A percentile compares a stretch with the other conserved stretches of the same genome.
Conservation (phyloP, 2,113 vertebrate species). For the Xiphias gladius region DNA sequence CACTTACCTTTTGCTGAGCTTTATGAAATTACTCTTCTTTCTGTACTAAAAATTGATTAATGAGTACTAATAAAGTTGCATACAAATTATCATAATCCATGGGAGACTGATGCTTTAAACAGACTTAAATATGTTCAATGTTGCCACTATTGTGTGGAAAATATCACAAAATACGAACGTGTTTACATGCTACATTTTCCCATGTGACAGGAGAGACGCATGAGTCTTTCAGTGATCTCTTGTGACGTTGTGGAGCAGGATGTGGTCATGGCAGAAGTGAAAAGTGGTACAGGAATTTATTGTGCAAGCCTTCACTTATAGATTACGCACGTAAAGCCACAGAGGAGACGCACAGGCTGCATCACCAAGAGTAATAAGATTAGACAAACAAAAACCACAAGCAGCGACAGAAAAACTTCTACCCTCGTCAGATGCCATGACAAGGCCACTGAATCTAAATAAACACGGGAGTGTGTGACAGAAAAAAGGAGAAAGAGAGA, state of each 20-base stretch:
- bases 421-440: constrained; percentile 50
- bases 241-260: constrained; percentile 36
- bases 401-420: constrained; percentile 30
- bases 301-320: constrained; percentile 19
- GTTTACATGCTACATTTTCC: not conserved
- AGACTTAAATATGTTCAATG: not conserved
- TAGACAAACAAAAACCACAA: constrained; percentile 54
- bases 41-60: not conserved
- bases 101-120: not conserved
- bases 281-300: constrained; percentile 21
- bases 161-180: not conserved
- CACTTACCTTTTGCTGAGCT: not conserved
- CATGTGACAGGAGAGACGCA: not conserved
- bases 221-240: not conserved
- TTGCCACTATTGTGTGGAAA: not conserved
- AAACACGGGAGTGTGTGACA: constrained; percentile 43
- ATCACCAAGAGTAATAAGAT: constrained; percentile 39
- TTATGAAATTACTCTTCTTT: not conserved
- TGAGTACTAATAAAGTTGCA: not conserved
- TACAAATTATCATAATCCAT: not conserved
- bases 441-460: constrained; percentile 54
- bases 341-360: constrained; percentile 51
- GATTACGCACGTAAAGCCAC: constrained; percentile 27
- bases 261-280: constrained; percentile 38
- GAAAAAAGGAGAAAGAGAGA: not conserved